A percentile compares a stretch with the other conserved stretches of the same genome.
Evolutionary conservation across 2,888 invertebrate species (phyloP).

Genomic region (Zhengitettix transpicula): DNA sequence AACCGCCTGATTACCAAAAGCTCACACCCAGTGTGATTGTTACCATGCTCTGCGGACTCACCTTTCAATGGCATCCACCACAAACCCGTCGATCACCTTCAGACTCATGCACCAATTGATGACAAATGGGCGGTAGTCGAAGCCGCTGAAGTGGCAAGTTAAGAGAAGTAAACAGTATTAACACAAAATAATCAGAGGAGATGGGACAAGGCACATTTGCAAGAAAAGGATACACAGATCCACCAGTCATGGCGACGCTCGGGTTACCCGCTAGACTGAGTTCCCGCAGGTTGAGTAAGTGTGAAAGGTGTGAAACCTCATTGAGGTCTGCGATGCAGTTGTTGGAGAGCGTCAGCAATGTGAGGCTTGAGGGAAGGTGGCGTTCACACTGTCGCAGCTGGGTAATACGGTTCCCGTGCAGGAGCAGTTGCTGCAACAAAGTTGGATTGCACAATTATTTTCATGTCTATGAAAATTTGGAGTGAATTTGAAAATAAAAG

Average conservation of each 20-base stretch:
- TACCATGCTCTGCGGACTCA: conserved; percentile 23
- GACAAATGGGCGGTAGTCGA: conserved; percentile 82
- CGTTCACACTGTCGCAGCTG: conserved; percentile 68
- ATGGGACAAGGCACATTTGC: too few relatives aligned
- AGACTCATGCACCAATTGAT: conserved; percentile 86
- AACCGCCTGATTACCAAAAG: too few relatives aligned
- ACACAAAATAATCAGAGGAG: too few relatives aligned
- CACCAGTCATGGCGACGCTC: conserved; percentile 62
- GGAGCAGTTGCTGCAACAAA: conserved; percentile 51
- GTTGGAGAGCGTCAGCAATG: conserved; percentile 59
- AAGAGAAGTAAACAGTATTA: too few relatives aligned
- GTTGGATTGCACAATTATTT: not conserved
- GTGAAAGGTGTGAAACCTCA: conserved; percentile 66
- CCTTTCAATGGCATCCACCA: conserved; percentile 83
- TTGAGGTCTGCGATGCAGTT: conserved; percentile 74
- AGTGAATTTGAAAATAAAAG: too few relatives aligned
- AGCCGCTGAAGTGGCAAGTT: conserved; percentile 44
- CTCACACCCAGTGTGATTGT: too few relatives aligned
- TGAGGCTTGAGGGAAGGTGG: conserved; percentile 59
- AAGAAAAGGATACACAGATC: conserved; percentile 39
- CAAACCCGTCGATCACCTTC: conserved; percentile 73
- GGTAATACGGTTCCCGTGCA: conserved; percentile 73
- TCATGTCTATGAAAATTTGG: too few relatives aligned
- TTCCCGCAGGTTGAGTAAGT: conserved; percentile 58
- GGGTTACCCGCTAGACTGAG: conserved; percentile 78